Evolutionary conservation across 2,888 invertebrate species (phyloP).

Genomic region (Vanessa cardui): DNA sequence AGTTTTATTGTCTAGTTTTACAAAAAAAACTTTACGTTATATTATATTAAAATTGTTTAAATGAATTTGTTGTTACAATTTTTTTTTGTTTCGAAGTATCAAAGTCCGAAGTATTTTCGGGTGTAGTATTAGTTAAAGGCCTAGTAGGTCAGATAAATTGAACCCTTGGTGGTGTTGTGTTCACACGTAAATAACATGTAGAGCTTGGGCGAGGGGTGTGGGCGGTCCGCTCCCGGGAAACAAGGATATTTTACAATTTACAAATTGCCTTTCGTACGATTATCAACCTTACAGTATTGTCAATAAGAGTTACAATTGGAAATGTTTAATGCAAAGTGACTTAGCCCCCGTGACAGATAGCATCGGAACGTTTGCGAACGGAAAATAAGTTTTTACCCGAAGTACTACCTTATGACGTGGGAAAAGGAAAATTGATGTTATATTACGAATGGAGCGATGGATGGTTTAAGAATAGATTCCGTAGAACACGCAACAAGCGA

Average conservation of each 20-base stretch:
- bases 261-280: slow-evolving; percentile 26
- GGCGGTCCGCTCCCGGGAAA: slow-evolving; percentile 49
- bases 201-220: slow-evolving; percentile 70
- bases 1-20: no score
- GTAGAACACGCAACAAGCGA: slow-evolving; percentile 73
- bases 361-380: slow-evolving; percentile 61
- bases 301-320: slow-evolving; percentile 44
- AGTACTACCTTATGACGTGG: slow-evolving; percentile 55
- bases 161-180: slow-evolving; percentile 79
- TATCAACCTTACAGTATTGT: slow-evolving; percentile 44
- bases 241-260: slow-evolving; percentile 18
- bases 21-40: no score
- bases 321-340: slow-evolving; percentile 36
- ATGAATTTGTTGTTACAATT: no score
- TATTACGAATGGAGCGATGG: slow-evolving; percentile 43
- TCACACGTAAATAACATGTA: slow-evolving; percentile 83
- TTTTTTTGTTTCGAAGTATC: slow-evolving; percentile 48
- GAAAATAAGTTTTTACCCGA: slow-evolving; percentile 53
- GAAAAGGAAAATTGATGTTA: slow-evolving; percentile 45
- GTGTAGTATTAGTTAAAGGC: slow-evolving; percentile 79
- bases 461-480: slow-evolving; percentile 68
- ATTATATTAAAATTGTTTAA: no score
- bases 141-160: slow-evolving; percentile 83
- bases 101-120: slow-evolving; percentile 58
- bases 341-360: slow-evolving; percentile 53